A percentile compares a stretch with the other conserved stretches of the same genome.
Conservation (phyloP, 2,888 invertebrate species). For the Coelopa pilipes region DNA sequence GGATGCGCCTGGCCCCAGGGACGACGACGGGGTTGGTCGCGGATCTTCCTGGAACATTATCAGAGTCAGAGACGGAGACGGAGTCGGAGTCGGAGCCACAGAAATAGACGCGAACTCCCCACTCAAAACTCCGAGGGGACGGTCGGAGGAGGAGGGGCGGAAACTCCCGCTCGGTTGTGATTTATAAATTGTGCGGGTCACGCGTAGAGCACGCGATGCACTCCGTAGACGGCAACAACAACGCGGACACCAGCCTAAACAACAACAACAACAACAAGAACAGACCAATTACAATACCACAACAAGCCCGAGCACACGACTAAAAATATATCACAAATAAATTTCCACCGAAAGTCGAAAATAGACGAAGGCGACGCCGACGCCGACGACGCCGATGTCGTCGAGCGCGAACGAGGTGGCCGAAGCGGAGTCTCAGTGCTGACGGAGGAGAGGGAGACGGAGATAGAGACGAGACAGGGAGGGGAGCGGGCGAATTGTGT, state of each 20-base stretch:
- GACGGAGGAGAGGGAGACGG: no score
- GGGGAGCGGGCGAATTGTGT: constrained; percentile 15
- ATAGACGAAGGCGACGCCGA: background rate
- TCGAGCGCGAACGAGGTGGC: background rate
- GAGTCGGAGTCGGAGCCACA: background rate
- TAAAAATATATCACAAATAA: constrained; percentile 22
- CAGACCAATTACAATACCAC: background rate
- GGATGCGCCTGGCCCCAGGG: no score
- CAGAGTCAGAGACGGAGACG: background rate
- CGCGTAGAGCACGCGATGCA: constrained; percentile 12
- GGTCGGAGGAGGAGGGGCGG: no score
- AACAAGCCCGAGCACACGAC: background rate
- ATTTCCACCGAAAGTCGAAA: constrained; percentile 10
- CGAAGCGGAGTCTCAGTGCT: no score
- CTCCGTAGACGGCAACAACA: background rate
- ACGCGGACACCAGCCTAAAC: background rate
- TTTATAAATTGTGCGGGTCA: constrained; percentile 18
- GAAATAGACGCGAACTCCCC: background rate
- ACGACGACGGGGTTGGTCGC: background rate
- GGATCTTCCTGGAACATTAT: constrained; percentile 10
- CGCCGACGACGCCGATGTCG: background rate
- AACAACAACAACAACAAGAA: constrained; percentile 12
- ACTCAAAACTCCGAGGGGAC: no score
- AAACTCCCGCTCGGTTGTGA: constrained; percentile 6
- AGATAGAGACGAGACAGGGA: no score